Percentiles rank a stretch among this genome's conserved stretches.
Evolutionary conservation across 2,888 invertebrate genomes (phyloP).

Genomic region (Cephalotes varians): DNA sequence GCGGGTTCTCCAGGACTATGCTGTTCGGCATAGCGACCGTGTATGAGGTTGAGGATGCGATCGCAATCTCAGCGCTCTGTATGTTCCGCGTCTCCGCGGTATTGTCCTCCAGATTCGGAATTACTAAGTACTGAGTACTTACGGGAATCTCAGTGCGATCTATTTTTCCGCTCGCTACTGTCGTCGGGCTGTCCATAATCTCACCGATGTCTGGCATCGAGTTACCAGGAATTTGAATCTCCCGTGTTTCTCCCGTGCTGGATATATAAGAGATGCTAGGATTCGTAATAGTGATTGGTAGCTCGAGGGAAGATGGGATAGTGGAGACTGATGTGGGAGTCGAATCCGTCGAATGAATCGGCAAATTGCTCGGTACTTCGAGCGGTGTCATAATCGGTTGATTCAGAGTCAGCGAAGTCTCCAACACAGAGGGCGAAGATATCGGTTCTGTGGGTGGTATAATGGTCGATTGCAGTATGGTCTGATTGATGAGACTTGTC

Average conservation of each 20-base stretch:
- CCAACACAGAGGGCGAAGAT: conserved; percentile 89
- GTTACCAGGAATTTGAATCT: conserved; percentile 78
- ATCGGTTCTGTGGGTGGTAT: conserved; percentile 87
- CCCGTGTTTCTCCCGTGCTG: conserved; percentile 68
- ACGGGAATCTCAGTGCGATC: conserved; percentile 66
- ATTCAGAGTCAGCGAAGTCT: conserved; percentile 91
- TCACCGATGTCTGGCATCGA: conserved; percentile 83
- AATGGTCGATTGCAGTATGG: conserved; percentile 86
- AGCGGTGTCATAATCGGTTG: conserved; percentile 94
- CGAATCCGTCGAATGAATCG: conserved; percentile 83
- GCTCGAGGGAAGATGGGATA: conserved; percentile 90
- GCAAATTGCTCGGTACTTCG: conserved; percentile 89
- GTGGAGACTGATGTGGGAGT: conserved; percentile 84
- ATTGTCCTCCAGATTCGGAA: conserved; percentile 77
- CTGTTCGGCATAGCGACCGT: conserved; percentile 81
- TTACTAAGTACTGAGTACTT: conserved; percentile 78
- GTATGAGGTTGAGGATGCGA: conserved; percentile 75
- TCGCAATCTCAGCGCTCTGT: conserved; percentile 66
- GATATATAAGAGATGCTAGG: conserved; percentile 88
- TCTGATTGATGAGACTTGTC: conserved; percentile 88
- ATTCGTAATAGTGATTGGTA: conserved; percentile 92
- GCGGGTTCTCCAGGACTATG: conserved; percentile 74
- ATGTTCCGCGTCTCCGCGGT: conserved; percentile 70
- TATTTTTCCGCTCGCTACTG: conserved; percentile 54
- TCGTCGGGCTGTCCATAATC: conserved; percentile 74